A percentile compares a stretch with the other conserved stretches of the same genome.
Evolutionary conservation across 2,113 vertebrate genomes (phyloP).

Genomic region (Octodon degus): DNA sequence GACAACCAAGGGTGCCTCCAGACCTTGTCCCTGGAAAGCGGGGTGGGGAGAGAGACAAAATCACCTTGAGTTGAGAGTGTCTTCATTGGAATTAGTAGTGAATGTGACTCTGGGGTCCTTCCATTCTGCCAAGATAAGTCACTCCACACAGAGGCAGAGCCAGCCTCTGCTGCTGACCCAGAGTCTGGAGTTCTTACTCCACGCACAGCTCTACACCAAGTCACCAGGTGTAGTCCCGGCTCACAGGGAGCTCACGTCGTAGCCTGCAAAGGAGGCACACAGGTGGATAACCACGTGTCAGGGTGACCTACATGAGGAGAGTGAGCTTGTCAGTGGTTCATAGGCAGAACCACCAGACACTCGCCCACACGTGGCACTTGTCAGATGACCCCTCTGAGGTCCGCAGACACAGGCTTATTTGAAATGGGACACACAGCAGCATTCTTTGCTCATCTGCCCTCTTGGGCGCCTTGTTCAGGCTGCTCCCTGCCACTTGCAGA

Average conservation of each 20-base stretch:
- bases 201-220: neutral
- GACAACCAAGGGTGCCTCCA: neutral
- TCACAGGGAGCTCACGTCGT: neutral
- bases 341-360: neutral
- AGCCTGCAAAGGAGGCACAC: accelerated
- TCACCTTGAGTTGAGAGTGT: neutral
- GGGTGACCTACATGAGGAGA: neutral
- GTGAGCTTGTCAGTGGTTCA: neutral
- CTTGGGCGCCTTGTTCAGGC: neutral
- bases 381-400: neutral
- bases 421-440: neutral
- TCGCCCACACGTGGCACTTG: neutral
- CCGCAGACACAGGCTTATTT: neutral
- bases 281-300: neutral
- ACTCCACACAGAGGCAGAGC: neutral
- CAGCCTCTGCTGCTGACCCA: neutral
- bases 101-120: neutral
- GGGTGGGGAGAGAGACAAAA: neutral
- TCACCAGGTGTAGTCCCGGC: neutral
- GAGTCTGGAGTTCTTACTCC: neutral
- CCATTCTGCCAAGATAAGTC: neutral
- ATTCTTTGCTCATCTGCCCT: neutral
- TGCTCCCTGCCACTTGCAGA: neutral
- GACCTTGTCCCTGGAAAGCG: no score
- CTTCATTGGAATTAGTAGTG: neutral